Evolutionary conservation across 2,888 invertebrate species (phyloP), one percentile per base, ranked within the genome.

Genomic region (Chrysopilus asiliformis): DNA sequence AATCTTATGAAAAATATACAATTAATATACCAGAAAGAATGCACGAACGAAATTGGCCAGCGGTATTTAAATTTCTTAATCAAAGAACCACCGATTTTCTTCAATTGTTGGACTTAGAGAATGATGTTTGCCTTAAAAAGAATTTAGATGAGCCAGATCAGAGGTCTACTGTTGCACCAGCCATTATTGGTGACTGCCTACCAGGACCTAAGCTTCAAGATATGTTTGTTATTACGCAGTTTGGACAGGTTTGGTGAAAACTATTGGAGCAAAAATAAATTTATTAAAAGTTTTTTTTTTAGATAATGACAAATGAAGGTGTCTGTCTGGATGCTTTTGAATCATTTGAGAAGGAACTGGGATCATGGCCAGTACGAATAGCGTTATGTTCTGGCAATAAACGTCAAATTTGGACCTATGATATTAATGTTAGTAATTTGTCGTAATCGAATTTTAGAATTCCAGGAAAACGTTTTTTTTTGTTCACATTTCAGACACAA

Each of bases 261-360:
- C n/a, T n/a, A n/a, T n/a, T n/a, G n/a, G n/a, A n/a, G n/a, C n/a
- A n/a, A n/a, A n/a, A n/a, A n/a, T n/a, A n/a, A n/a, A n/a, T n/a
- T n/a, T n/a, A n/a, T n/a, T n/a, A n/a, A n/a, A n/a, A n/a, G n/a
- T n/a, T n/a, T n/a, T n/a, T n/a, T n/a, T n/a, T n/a, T 15, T 18
- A 47, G 53, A 52, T 90, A 34, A 87, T 87, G 83, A 82, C 81
- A 0, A 87, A 91, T 52, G 90, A 90, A 56, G 84, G 83, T 6
- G 67, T 89, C 4, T 91, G 91, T 49, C 64, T 91, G 39, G 86
- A 90, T 52, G 76, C 76, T 15, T 73, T 75, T 1, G 39, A 42
- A 16, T 20, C 10, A n/a, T 32, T 20, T 14, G 52, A 50, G 17
- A 49, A 47, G 14, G 43, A 46, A 3, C 46, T 47, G 3, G 53